Evolutionary conservation across 2,113 vertebrate species (phyloP).

Genomic region (Callospermophilus lateralis): DNA sequence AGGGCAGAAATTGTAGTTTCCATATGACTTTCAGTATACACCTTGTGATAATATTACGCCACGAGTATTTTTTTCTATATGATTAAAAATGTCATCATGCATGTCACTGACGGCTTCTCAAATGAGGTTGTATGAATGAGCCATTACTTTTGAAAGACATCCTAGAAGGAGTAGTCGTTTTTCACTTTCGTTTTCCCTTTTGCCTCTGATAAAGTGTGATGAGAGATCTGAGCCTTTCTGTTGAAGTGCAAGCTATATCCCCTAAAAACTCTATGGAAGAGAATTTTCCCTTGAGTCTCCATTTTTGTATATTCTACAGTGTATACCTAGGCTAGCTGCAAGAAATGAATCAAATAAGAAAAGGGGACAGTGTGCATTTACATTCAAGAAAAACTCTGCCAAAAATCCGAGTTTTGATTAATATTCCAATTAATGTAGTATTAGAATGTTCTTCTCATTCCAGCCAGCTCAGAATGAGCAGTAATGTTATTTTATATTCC

Average conservation of each 20-base stretch:
- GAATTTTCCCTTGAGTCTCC: neutral
- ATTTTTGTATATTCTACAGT: neutral
- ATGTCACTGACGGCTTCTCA: neutral
- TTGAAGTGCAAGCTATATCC: neutral
- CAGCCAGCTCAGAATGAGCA: neutral
- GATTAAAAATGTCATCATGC: conserved; percentile 7
- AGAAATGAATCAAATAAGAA: neutral
- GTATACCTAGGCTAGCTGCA: neutral
- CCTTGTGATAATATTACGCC: neutral
- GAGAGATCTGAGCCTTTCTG: neutral
- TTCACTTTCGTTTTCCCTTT: neutral
- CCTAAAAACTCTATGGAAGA: neutral
- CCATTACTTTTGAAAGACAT: neutral
- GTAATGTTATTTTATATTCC: neutral
- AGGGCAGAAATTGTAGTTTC: neutral
- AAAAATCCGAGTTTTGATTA: neutral
- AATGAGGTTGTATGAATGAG: neutral
- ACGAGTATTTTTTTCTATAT: neutral
- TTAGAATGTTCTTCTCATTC: neutral
- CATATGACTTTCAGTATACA: neutral
- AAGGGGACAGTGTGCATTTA: neutral
- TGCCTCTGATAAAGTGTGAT: neutral
- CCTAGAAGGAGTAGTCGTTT: neutral
- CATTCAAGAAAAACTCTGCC: neutral
- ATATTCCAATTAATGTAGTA: neutral